Base-by-base conservation (phyloP, 1,140 invertebrate species). In the Acyrthosiphon pisum region DNA sequence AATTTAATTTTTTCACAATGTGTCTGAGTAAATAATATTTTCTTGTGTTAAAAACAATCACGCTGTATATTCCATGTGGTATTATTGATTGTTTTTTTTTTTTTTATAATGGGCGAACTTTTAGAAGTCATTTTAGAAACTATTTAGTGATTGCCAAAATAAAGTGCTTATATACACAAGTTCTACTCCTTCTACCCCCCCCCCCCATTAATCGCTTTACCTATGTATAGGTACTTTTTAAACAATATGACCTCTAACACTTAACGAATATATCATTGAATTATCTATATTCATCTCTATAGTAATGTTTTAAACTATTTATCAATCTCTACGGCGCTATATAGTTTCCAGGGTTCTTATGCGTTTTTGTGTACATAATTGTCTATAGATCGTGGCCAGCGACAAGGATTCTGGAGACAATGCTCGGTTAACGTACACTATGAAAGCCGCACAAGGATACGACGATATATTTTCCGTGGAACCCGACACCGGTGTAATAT, bases 331-430 rank as follows among this genome's bases (percentile, higher is more conserved):
- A n/a, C n/a, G 6, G 6, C n/a, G n/a, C 30, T n/a, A 76, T 60
- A n/a, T 76, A n/a, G 60, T 83, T 37, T 83, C 35, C 76, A 7
- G 1, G 8, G n/a, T 37, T 41, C 46, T 91, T 94, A 20, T 93
- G 83, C 30, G 60, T 50, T 7, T 23, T 48, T 87, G 23, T 87
- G 6, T 84, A 30, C 53, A 41, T 87, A 6, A 46, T 46, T 44
- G 2, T 76, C 2, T 60, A 23, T 44, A 99, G 97, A 98, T 99
- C 89, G 96, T 98, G 60, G 98, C 98, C 8, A 96, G 97, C 90
- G 98, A 99, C 95, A 96, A 96, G 94, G 98, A 99, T 95, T 96
- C 96, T 90, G 98, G 97, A 6, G 96, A 96, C 87, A 99, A 98
- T 96, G 98, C 97, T 56, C 96, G 97, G 91, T 96, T 99, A 93